Conservation (phyloP, 2,888 invertebrate species). For the Leptarthrus brevirostris region DNA sequence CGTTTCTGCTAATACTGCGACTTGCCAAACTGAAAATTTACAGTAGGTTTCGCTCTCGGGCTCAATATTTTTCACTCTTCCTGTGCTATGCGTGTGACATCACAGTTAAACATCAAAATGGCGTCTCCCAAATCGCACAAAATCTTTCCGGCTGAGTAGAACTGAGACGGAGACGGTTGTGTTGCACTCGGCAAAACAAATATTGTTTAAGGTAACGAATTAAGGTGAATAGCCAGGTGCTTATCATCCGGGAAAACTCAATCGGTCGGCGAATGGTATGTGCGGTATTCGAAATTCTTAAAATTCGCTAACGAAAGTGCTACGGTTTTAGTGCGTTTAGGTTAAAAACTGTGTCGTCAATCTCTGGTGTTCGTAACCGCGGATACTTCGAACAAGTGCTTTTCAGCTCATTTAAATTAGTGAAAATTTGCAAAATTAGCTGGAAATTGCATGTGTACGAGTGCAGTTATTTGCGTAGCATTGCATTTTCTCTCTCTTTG, state of each 20-base stretch:
- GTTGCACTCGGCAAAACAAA: conserved; percentile 6
- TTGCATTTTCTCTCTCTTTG: no score
- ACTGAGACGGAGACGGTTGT: background rate
- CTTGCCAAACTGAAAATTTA: conserved; percentile 8
- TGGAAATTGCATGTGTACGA: background rate
- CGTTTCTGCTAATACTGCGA: background rate
- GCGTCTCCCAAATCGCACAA: conserved; percentile 40
- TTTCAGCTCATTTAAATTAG: background rate
- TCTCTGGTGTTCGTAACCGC: no score
- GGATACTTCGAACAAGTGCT: no score
- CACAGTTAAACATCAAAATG: conserved; percentile 48
- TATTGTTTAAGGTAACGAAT: background rate
- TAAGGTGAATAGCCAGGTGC: no score
- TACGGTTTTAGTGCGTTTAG: no score
- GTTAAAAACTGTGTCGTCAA: no score
- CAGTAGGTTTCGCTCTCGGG: conserved; percentile 26
- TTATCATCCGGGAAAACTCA: no score
- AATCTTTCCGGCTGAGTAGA: conserved; percentile 22
- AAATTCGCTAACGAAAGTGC: no score
- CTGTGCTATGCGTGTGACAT: conserved; percentile 43
- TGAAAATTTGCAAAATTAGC: background rate
- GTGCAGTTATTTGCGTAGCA: no score
- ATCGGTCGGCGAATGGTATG: no score
- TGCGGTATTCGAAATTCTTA: no score
- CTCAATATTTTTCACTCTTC: background rate